These are phyloP conservation scores for Geopemphigus sp. DNA, from an alignment of 1,140 invertebrate genomes.

Conservation along the genomic window DNA sequence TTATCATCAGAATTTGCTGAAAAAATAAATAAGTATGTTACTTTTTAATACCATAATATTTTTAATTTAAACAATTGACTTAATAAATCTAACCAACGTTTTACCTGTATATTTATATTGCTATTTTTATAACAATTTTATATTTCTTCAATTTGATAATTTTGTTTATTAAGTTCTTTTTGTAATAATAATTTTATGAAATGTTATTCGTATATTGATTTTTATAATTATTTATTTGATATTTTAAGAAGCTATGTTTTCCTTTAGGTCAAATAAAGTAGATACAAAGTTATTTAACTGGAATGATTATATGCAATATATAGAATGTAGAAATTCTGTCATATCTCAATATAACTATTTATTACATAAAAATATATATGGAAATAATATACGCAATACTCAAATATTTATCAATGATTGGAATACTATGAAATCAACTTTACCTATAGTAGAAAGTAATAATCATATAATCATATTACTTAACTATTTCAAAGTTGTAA, in stretches of 20 bases:
- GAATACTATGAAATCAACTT: slow-evolving; percentile 26
- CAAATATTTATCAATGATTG: slow-evolving; percentile 43
- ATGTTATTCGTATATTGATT: no score
- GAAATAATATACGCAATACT: slow-evolving; percentile 24
- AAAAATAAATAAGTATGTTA: slow-evolving; percentile 29
- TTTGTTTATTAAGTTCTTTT: no score
- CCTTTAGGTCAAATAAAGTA: slow-evolving; percentile 18
- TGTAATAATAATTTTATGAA: no score
- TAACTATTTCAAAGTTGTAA: neutral
- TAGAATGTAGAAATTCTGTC: slow-evolving; percentile 40
- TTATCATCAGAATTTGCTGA: slow-evolving; percentile 33
- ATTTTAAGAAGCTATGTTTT: neutral
- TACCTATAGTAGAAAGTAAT: slow-evolving; percentile 30
- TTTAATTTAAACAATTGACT: no score
- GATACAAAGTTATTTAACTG: slow-evolving; percentile 23
- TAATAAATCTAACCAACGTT: no score
- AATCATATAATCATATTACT: neutral
- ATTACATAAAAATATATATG: neutral
- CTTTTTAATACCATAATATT: neutral
- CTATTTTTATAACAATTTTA: no score
- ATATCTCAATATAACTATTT: slow-evolving; percentile 8
- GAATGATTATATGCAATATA: slow-evolving; percentile 28
- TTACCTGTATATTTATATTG: neutral
- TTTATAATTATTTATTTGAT: neutral
- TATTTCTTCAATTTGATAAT: no score